Evolutionary conservation across 2,888 invertebrate genomes (phyloP).

Genomic region (Catocala nupta): DNA sequence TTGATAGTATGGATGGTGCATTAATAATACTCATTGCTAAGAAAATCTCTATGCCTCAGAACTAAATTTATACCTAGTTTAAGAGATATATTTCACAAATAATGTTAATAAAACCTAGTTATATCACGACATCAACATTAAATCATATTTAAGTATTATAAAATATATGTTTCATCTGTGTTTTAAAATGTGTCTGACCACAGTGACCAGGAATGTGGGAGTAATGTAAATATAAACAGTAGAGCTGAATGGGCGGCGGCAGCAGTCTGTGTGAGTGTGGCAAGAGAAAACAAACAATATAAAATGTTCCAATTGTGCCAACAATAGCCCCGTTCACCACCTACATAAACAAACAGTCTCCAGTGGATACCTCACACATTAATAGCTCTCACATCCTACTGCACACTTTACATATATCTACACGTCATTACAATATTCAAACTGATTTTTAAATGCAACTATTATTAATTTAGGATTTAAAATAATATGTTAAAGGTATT

Average conservation of each 20-base stretch:
- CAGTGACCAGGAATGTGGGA: slow-evolving; percentile 14
- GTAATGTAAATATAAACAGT: slow-evolving; percentile 13
- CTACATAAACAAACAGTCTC: slow-evolving; percentile 51
- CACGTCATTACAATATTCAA: neutral
- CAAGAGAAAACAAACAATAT: slow-evolving; percentile 57
- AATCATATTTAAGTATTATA: neutral
- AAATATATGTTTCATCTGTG: neutral
- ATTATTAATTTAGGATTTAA: neutral
- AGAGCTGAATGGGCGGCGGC: slow-evolving; percentile 3
- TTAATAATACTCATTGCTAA: too few relatives aligned
- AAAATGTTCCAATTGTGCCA: slow-evolving; percentile 52
- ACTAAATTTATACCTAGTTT: too few relatives aligned
- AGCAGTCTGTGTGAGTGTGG: neutral
- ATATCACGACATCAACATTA: too few relatives aligned
- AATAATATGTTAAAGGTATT: too few relatives aligned
- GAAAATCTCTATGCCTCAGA: too few relatives aligned
- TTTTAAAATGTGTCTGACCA: neutral
- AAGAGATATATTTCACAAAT: too few relatives aligned
- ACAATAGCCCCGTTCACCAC: slow-evolving; percentile 41
- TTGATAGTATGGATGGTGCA: too few relatives aligned
- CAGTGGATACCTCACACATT: slow-evolving; percentile 29
- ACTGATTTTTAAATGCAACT: neutral
- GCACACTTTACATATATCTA: neutral
- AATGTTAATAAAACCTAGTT: too few relatives aligned
- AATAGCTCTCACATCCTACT: slow-evolving; percentile 25